Evolutionary conservation across 2,113 vertebrate genomes (phyloP).

Genomic region (Columbina picui): DNA sequence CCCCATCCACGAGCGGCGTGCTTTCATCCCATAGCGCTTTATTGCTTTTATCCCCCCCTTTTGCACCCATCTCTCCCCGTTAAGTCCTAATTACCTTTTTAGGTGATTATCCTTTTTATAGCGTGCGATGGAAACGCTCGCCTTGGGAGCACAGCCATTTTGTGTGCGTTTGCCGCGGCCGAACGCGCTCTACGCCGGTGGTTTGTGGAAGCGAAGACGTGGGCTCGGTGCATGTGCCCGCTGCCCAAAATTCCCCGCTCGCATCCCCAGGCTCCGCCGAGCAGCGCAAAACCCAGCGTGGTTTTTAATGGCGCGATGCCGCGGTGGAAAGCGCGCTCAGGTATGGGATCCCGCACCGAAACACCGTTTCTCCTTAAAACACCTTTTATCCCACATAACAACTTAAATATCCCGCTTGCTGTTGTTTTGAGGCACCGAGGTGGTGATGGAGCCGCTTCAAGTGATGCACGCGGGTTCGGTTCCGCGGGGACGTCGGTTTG

Average conservation of each 20-base stretch:
- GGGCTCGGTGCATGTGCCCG: not conserved
- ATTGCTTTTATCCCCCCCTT: not conserved
- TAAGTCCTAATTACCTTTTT: slow-evolving; percentile 49
- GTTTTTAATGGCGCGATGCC: too few species aligned
- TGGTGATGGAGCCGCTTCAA: too few species aligned
- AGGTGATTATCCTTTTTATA: slow-evolving; percentile 41
- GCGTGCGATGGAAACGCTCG: slow-evolving; percentile 14
- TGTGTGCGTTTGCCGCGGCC: not conserved
- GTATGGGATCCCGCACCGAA: too few species aligned
- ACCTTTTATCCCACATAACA: too few species aligned
- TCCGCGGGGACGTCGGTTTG: too few species aligned
- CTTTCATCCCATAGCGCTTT: not conserved
- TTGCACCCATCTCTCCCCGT: not conserved
- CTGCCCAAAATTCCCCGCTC: not conserved
- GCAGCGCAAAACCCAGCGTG: too few species aligned
- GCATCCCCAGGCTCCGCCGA: too few species aligned
- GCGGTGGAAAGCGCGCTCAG: too few species aligned
- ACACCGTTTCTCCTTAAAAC: too few species aligned
- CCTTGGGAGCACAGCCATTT: slow-evolving; percentile 59
- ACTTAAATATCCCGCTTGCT: too few species aligned
- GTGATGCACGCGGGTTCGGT: too few species aligned
- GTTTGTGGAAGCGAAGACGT: not conserved
- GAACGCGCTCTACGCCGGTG: not conserved
- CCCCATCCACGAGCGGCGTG: not conserved
- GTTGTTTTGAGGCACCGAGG: too few species aligned